Evolutionary conservation across 2,888 invertebrate genomes (phyloP), one percentile per base, ranked within the genome.

Genomic region (Watsonalla binaria): DNA sequence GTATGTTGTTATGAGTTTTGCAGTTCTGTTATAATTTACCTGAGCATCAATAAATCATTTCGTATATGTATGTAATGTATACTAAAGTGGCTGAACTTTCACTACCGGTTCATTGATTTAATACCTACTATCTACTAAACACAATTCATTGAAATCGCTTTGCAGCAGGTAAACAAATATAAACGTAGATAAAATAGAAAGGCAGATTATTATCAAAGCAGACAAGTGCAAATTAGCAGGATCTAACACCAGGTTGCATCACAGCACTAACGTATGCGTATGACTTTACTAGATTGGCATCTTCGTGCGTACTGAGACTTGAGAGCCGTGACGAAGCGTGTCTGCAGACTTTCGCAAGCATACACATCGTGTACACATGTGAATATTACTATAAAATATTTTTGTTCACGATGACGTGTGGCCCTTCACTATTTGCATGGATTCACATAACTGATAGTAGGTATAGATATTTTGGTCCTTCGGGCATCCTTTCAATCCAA

Each of bases 291-390:
- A 80, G 82, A 84, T 84, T 77, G 80, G 78, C 74, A 82, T 80
- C 80, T 80, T 62, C 61, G 67, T 68, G 70, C 63, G 72, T 68
- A 66, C 60, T 69, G 8, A 42, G 24, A 24, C 24, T 11, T 42
- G 71, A 74, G 73, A 77, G 71, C 81, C 84, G 79, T 82, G 80
- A 84, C 84, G 80, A 74, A 74, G 77, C 79, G 77, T 71, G 75
- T 77, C 73, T 76, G 71, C 63, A 73, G 73, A 84, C 81, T 86
- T 84, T 86, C 83, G 80, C 81, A 82, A 84, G 72, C 72, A 70
- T 79, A 78, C 82, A 73, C 68, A 39, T 58, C 62, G 56, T 58
- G 64, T 60, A 62, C 53, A 62, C 53, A 63, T 55, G 63, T 61
- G 54, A 57, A 55, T 47, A 47, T 24, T 24, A 24, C 24, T 46